These are phyloP conservation scores for Physeter macrocephalus DNA, from an alignment of 2,113 vertebrate species.

Conservation along the genomic window DNA sequence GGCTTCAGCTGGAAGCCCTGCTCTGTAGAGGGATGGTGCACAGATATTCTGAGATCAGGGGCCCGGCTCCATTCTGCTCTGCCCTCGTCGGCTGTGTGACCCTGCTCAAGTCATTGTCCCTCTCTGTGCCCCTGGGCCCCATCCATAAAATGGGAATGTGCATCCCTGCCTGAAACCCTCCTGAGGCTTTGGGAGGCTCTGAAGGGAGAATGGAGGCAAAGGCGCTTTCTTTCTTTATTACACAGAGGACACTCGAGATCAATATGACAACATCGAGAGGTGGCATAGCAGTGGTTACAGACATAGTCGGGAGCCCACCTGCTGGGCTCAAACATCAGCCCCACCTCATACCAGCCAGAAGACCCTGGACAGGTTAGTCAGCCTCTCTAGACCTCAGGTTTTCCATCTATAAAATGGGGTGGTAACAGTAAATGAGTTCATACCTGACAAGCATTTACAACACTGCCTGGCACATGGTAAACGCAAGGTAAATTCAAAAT, in stretches of 20 bases:
- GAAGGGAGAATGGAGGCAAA: neutral
- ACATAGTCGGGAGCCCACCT: accelerated
- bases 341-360: neutral
- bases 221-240: neutral
- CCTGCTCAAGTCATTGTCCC: neutral
- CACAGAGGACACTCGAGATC: too few species aligned
- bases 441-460: neutral
- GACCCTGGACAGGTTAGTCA: neutral
- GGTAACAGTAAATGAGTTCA: neutral
- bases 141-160: neutral
- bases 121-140: neutral
- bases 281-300: too few species aligned
- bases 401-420: neutral
- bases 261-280: accelerated
- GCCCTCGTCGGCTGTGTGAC: neutral
- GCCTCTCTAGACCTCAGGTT: neutral
- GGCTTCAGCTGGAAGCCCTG: neutral
- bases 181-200: neutral
- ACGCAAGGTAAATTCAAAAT: neutral
- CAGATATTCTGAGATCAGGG: neutral
- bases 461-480: neutral
- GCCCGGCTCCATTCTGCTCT: neutral
- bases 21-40: neutral
- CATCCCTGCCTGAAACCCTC: neutral
- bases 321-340: neutral